Conservation (phyloP, 2,888 invertebrate species). For the Tryphoninae sp. region DNA sequence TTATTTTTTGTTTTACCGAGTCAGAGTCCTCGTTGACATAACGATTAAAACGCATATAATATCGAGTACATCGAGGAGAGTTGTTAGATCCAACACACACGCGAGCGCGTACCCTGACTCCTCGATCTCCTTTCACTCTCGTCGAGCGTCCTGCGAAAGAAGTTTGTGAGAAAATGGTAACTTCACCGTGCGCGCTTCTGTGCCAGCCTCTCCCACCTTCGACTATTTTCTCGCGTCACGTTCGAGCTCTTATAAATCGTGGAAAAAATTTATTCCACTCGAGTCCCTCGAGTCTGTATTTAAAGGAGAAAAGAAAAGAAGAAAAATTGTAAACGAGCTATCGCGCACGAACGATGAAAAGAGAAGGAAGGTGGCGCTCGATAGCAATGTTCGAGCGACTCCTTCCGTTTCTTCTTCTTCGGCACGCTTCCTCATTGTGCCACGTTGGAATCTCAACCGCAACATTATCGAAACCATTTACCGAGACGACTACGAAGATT, state of each 20-base stretch:
- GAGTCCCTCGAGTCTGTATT: neutral
- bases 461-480: constrained; percentile 1
- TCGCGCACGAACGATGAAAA: neutral
- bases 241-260: constrained; percentile 14
- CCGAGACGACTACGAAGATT: neutral
- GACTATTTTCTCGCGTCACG: neutral
- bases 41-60: constrained; percentile 66
- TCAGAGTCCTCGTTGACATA: constrained; percentile 65
- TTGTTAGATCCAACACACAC: constrained; percentile 42
- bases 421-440: neutral
- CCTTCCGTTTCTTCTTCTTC: neutral
- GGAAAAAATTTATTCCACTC: constrained; percentile 20
- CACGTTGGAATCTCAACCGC: neutral
- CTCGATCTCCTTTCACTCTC: constrained; percentile 62
- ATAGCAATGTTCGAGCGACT: neutral
- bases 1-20: neutral
- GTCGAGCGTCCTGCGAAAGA: constrained; percentile 27
- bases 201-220: neutral
- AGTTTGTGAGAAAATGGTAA: constrained; percentile 59
- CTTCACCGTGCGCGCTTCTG: constrained; percentile 11
- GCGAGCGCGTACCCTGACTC: neutral
- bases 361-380: neutral
- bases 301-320: neutral
- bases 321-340: neutral
- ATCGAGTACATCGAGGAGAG: constrained; percentile 46